Evolutionary conservation across 2,113 vertebrate species (phyloP).

Genomic region (Heloderma charlesbogerti): DNA sequence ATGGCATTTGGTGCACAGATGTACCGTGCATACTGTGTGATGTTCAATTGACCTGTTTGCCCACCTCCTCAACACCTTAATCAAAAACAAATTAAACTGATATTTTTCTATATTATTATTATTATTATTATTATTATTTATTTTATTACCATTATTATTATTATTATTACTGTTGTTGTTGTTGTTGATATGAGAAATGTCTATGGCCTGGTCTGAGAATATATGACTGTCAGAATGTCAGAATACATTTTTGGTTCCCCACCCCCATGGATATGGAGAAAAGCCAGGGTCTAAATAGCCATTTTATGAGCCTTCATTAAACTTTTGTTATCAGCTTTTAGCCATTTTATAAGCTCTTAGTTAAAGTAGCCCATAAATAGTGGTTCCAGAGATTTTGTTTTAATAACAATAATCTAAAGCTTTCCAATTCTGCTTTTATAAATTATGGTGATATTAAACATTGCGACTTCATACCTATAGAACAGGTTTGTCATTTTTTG

Average conservation of each 20-base stretch:
- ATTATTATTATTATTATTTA: not conserved
- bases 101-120: not conserved
- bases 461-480: constrained; percentile 14
- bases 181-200: not conserved
- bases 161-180: not conserved
- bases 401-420: constrained; percentile 2
- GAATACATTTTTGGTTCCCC: not conserved
- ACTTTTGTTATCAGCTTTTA: constrained; percentile 34
- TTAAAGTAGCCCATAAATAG: constrained; percentile 8
- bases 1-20: not conserved
- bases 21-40: not conserved
- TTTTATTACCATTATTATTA: too few species aligned
- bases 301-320: constrained; percentile 31
- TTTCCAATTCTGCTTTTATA: constrained; percentile 2
- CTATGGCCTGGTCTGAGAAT: not conserved
- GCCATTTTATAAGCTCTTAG: constrained; percentile 29
- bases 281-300: not conserved
- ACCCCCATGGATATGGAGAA: not conserved
- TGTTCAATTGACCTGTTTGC: not conserved
- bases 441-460: constrained; percentile 26
- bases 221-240: accelerated
- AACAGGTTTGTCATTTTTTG: not conserved
- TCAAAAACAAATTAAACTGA: not conserved
- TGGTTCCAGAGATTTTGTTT: constrained; percentile 16
- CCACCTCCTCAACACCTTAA: accelerated